Percentiles rank a stretch among this genome's conserved stretches.
phyloP scores from a whole-genome alignment of 2,113 vertebrate genomes.

The Nibea albiflora region DNA sequence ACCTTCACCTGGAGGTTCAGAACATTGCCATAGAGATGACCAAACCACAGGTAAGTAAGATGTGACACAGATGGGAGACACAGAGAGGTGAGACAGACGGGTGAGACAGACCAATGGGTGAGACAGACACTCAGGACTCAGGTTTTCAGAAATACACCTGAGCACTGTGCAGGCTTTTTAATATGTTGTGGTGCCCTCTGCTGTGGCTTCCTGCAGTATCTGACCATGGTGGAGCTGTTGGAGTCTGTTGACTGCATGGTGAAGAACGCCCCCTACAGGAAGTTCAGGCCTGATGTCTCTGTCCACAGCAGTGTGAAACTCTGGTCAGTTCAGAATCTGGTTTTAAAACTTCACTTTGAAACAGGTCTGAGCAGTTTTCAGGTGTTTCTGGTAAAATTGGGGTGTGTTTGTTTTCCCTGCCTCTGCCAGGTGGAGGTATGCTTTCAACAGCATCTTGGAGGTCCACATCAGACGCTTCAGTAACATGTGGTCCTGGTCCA shows the following conservation, averaged over 20 bases:
- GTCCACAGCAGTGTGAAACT: slow-evolving; percentile 82
- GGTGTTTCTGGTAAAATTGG: neutral
- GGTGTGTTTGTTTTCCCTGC: neutral
- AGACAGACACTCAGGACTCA: neutral
- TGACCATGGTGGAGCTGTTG: slow-evolving; percentile 93
- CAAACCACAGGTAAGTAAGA: slow-evolving; percentile 87
- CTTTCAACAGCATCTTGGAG: slow-evolving; percentile 89
- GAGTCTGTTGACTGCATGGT: slow-evolving; percentile 96
- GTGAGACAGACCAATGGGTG: neutral
- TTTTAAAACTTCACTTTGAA: neutral
- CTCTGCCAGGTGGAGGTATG: slow-evolving; percentile 91
- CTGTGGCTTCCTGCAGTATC: slow-evolving; percentile 86
- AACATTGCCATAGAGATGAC: slow-evolving; percentile 94
- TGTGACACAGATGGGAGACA: neutral
- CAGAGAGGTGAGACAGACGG: neutral
- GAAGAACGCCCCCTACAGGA: slow-evolving; percentile 93
- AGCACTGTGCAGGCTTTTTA: no score
- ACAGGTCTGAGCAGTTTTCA: neutral
- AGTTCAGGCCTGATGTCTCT: slow-evolving; percentile 87
- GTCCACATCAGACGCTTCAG: slow-evolving; percentile 87
- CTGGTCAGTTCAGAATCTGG: slow-evolving; percentile 85
- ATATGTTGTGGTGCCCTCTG: neutral
- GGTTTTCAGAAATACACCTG: no score
- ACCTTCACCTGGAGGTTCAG: slow-evolving; percentile 92
- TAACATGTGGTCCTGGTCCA: slow-evolving; percentile 92